A percentile compares a stretch with the other conserved stretches of the same genome.
Conservation (phyloP, 2,888 invertebrate genomes). For the Ophonus ardosiacus region DNA sequence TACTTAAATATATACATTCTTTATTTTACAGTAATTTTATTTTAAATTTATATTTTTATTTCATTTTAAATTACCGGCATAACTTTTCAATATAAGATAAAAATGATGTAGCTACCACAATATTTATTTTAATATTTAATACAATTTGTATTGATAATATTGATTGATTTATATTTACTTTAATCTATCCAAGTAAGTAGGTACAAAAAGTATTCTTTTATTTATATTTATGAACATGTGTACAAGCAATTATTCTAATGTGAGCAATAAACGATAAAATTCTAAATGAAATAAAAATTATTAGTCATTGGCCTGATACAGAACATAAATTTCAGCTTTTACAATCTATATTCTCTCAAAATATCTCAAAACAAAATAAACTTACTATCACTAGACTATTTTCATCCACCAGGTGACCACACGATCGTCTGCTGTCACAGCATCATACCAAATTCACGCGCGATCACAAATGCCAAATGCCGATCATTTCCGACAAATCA, state of each 20-base stretch:
- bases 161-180: no score
- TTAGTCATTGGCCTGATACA: not conserved
- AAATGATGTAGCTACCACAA: no score
- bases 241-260: not conserved
- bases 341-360: not conserved
- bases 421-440: slow-evolving; percentile 22
- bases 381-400: slow-evolving; percentile 2
- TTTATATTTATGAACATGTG: no score
- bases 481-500: slow-evolving; percentile 22
- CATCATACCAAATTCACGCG: slow-evolving; percentile 13
- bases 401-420: slow-evolving; percentile 1
- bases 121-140: no score
- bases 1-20: not conserved
- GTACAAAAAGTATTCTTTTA: no score
- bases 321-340: not conserved
- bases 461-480: slow-evolving; percentile 13
- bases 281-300: not conserved
- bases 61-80: no score
- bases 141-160: no score
- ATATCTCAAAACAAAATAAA: slow-evolving; percentile 30
- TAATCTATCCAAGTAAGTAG: no score
- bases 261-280: not conserved
- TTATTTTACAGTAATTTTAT: not conserved
- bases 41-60: not conserved
- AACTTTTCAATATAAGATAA: no score